Evolutionary conservation across 2,888 invertebrate genomes (phyloP).

Genomic region (Rotaria macrura): DNA sequence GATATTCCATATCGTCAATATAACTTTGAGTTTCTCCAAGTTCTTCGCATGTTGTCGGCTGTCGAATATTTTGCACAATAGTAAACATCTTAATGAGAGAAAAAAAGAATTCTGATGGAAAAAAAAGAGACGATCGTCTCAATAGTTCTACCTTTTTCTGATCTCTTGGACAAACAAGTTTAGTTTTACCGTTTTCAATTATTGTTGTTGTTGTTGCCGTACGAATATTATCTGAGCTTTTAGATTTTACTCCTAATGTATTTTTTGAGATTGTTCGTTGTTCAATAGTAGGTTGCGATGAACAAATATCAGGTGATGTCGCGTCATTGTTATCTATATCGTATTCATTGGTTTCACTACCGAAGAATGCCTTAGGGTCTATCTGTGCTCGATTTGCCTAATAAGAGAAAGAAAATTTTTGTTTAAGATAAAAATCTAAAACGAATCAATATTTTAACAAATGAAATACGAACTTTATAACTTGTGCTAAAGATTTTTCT

Average conservation of each 20-base stretch:
- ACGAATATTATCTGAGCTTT: not conserved
- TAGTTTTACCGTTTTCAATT: not conserved
- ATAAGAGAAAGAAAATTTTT: not conserved
- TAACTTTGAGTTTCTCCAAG: not conserved
- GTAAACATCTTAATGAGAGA: not conserved
- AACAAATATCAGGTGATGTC: not conserved
- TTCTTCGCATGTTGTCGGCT: not conserved
- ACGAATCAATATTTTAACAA: no score
- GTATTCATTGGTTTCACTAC: not conserved
- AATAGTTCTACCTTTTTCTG: not conserved
- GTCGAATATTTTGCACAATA: not conserved
- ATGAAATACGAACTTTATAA: not conserved
- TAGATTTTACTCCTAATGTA: not conserved
- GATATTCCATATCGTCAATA: conserved; percentile 1
- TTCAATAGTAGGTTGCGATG: not conserved
- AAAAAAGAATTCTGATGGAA: not conserved
- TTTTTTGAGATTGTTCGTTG: not conserved
- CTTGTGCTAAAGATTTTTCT: not conserved
- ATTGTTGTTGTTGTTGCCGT: not conserved
- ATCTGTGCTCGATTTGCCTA: not conserved
- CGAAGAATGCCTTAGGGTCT: not conserved
- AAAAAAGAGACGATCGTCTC: no score
- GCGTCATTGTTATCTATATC: not conserved
- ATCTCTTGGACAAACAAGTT: not conserved
- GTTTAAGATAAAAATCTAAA: not conserved